These are phyloP conservation scores for Diacarnus erythraeanus DNA, from an alignment of 37 sponge, comb jelly and placozoan genomes.

Conservation along the genomic window DNA sequence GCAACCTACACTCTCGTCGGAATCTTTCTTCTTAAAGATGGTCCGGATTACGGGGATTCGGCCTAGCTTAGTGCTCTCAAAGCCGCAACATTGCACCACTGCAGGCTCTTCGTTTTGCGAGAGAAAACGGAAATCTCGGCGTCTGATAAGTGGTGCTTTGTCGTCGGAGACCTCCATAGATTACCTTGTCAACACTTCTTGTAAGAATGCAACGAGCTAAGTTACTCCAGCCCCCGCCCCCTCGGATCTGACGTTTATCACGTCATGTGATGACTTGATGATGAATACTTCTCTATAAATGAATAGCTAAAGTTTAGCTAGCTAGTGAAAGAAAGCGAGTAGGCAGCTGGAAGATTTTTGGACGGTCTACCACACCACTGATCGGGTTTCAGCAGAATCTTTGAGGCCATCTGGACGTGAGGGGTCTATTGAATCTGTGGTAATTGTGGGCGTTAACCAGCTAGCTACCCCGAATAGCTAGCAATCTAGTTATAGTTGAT, in stretches of 20 bases:
- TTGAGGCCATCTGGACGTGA: background rate
- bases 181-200: too few species aligned
- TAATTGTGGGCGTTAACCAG: background rate
- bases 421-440: too few species aligned
- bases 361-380: background rate
- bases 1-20: background rate
- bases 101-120: background rate
- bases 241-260: too few species aligned
- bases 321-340: background rate
- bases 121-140: slow-evolving; percentile 3
- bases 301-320: background rate
- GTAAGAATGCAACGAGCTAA: too few species aligned
- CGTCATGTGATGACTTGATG: background rate
- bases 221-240: too few species aligned
- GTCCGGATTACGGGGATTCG: slow-evolving; percentile 4
- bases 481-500: background rate
- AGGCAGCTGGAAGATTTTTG: background rate
- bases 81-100: background rate
- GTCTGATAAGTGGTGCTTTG: background rate
- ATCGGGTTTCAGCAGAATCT: background rate
- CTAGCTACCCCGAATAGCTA: background rate
- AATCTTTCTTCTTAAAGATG: slow-evolving; percentile 3
- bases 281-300: background rate
- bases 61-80: background rate
- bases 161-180: background rate